phyloP scores from a whole-genome alignment of 1,140 invertebrate genomes.

The Thaumetopoea pityocampa region DNA sequence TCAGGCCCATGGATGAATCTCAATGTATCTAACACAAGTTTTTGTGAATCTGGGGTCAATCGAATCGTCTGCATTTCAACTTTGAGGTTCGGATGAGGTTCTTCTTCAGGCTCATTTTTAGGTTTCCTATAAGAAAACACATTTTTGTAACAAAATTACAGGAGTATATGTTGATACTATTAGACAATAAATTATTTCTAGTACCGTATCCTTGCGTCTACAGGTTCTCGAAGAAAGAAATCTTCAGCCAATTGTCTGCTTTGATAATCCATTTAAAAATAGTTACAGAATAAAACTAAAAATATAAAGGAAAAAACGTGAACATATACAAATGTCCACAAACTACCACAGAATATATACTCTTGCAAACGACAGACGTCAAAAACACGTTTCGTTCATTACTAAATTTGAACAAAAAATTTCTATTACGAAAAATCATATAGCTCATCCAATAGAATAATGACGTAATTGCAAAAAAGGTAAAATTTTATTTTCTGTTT shows the following conservation, averaged over 20 bases:
- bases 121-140: constrained; percentile 43
- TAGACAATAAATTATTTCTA: constrained; percentile 20
- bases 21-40: constrained; percentile 82
- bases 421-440: too few relatives aligned
- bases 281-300: constrained; percentile 1
- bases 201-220: constrained; percentile 76
- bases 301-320: constrained; percentile 8
- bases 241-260: constrained; percentile 75
- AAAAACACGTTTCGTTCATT: constrained; percentile 1
- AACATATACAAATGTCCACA: constrained; percentile 3
- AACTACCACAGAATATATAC: background rate
- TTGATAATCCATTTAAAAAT: constrained; percentile 59
- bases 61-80: constrained; percentile 83
- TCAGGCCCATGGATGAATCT: constrained; percentile 82
- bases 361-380: constrained; percentile 4
- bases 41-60: constrained; percentile 80
- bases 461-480: too few relatives aligned
- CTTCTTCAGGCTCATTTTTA: constrained; percentile 58
- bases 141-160: constrained; percentile 1
- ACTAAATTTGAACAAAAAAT: too few relatives aligned
- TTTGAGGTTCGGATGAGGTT: constrained; percentile 74
- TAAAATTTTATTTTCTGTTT: too few relatives aligned
- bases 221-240: constrained; percentile 74
- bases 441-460: too few relatives aligned
- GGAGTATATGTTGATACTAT: constrained; percentile 17